These are phyloP conservation scores for Macropus fuliginosus DNA, from an alignment of 2,797 vertebrate species.

Conservation along the genomic window DNA sequence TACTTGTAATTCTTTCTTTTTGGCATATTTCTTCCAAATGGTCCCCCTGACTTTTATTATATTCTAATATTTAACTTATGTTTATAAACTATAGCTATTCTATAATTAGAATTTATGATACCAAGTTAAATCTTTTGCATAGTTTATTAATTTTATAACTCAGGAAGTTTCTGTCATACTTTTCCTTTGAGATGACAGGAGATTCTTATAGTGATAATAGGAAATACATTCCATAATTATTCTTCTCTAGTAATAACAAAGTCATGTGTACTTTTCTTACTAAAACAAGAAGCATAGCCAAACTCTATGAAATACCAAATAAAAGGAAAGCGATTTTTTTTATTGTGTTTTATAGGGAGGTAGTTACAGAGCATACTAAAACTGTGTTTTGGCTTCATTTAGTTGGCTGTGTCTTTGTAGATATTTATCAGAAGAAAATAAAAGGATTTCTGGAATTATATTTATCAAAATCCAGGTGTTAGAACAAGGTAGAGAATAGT, in stretches of 20 bases:
- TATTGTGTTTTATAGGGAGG: not conserved
- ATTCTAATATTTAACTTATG: not conserved
- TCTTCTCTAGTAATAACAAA: not conserved
- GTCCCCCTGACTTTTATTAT: not conserved
- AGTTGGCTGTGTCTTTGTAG: not conserved
- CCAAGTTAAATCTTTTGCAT: not conserved
- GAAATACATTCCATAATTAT: not conserved
- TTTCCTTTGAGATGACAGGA: not conserved
- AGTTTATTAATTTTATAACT: not conserved
- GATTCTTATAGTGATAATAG: not conserved
- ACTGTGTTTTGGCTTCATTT: not conserved
- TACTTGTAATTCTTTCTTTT: not conserved
- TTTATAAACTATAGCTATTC: not conserved
- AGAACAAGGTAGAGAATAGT: conserved; percentile 26
- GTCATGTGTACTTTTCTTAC: not conserved
- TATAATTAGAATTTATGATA: not conserved
- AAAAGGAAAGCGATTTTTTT: not conserved
- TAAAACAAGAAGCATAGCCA: not conserved
- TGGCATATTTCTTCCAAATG: not conserved
- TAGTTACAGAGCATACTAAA: not conserved
- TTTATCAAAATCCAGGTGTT: not conserved
- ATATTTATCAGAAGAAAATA: conserved; percentile 1
- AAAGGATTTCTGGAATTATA: not conserved
- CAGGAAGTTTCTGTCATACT: not conserved
- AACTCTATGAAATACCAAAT: not conserved